Conservation (phyloP, 2,113 vertebrate genomes). For the Plotosus lineatus region DNA sequence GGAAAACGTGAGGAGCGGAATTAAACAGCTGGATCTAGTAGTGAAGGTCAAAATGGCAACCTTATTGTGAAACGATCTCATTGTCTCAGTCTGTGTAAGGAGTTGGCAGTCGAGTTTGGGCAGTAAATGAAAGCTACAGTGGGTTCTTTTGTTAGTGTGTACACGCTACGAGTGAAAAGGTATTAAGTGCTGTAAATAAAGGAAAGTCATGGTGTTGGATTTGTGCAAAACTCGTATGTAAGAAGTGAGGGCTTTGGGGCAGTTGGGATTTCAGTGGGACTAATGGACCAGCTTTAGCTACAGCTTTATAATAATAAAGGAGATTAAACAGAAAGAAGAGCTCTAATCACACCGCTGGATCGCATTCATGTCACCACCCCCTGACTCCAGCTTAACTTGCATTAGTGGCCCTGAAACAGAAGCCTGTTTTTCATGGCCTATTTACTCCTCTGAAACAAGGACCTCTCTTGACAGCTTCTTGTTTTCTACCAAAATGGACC, state of each 20-base stretch:
- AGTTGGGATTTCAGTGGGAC: slow-evolving; percentile 14
- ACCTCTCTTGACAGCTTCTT: slow-evolving; percentile 4
- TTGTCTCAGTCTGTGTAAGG: no score
- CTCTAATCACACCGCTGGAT: slow-evolving; percentile 53
- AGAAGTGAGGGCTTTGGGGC: slow-evolving; percentile 18
- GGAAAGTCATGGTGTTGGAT: neutral
- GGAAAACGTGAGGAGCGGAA: neutral
- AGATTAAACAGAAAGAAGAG: slow-evolving; percentile 55
- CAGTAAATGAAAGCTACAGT: neutral
- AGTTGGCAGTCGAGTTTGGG: neutral
- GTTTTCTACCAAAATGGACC: slow-evolving; percentile 1
- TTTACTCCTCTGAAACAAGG: slow-evolving; percentile 22
- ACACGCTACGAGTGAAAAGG: neutral
- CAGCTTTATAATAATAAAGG: slow-evolving; percentile 54
- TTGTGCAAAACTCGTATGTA: slow-evolving; percentile 9
- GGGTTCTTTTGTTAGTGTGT: neutral
- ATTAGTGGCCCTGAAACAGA: slow-evolving; percentile 34
- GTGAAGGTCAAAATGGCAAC: neutral
- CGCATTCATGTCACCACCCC: slow-evolving; percentile 49
- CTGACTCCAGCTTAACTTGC: slow-evolving; percentile 43
- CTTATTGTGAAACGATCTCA: neutral
- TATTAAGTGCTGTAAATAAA: neutral
- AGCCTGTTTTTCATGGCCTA: slow-evolving; percentile 35
- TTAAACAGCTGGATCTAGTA: neutral
- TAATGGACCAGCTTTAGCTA: slow-evolving; percentile 26